A percentile compares a stretch with the other conserved stretches of the same genome.
Evolutionary conservation across 1,140 invertebrate genomes (phyloP).

Genomic region (Globodera rostochiensis): DNA sequence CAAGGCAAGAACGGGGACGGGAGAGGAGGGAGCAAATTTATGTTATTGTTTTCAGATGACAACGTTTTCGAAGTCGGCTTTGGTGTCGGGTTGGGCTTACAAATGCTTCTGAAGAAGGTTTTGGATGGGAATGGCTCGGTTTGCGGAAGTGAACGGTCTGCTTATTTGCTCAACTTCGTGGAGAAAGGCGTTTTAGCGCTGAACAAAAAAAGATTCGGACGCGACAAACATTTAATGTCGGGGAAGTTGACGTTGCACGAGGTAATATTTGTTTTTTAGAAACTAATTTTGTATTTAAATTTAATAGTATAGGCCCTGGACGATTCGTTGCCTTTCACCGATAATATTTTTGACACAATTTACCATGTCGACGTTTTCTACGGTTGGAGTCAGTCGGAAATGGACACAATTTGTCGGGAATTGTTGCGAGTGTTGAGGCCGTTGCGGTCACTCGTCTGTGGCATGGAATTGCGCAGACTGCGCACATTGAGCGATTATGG

Average conservation of each 20-base stretch:
- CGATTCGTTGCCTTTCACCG: constrained; percentile 30
- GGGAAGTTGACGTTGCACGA: background rate
- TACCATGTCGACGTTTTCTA: constrained; percentile 48
- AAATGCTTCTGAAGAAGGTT: background rate
- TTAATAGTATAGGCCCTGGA: background rate
- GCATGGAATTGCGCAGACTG: constrained; percentile 42
- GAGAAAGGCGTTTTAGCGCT: background rate
- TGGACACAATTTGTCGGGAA: constrained; percentile 26
- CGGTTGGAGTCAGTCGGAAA: constrained; percentile 21
- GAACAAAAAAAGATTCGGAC: background rate
- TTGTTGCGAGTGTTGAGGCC: constrained; percentile 35
- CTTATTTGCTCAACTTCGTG: background rate
- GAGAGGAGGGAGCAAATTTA: background rate
- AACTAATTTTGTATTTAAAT: too few relatives aligned
- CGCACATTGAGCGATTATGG: constrained; percentile 28
- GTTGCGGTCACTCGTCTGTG: constrained; percentile 30
- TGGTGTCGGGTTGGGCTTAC: background rate
- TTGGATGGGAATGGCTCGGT: background rate
- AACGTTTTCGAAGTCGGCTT: constrained; percentile 7
- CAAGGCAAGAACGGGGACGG: background rate
- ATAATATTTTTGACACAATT: constrained; percentile 33
- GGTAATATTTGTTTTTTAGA: background rate
- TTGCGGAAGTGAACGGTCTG: background rate
- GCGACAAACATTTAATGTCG: background rate
- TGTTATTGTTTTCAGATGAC: background rate